phyloP scores from a whole-genome alignment of 2,888 invertebrate genomes.

The Erannis defoliaria region DNA sequence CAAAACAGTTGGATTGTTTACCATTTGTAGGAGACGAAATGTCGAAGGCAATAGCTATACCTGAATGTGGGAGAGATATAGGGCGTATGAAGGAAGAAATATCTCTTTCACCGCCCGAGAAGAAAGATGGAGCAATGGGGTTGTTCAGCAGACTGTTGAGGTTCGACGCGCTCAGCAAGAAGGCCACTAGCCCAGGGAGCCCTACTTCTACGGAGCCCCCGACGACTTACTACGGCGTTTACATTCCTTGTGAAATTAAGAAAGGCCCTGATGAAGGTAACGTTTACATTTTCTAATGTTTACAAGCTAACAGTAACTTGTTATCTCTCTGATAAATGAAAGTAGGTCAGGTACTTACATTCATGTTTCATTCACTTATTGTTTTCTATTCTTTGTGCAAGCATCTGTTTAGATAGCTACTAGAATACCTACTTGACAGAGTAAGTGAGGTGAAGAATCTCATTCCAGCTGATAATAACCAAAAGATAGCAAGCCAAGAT shows the following conservation, averaged over 20 bases:
- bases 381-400: slow-evolving; percentile 19
- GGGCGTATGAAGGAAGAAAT: slow-evolving; percentile 74
- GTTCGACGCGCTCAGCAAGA: slow-evolving; percentile 71
- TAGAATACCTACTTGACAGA: background rate
- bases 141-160: slow-evolving; percentile 74
- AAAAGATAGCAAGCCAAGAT: too few species aligned
- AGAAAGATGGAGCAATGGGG: slow-evolving; percentile 74
- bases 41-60: slow-evolving; percentile 79
- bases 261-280: slow-evolving; percentile 83
- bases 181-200: slow-evolving; percentile 60
- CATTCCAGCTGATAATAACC: background rate
- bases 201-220: slow-evolving; percentile 68
- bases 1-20: slow-evolving; percentile 79
- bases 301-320: slow-evolving; percentile 28
- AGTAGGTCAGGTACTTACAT: slow-evolving; percentile 47
- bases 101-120: slow-evolving; percentile 72
- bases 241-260: slow-evolving; percentile 84
- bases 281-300: slow-evolving; percentile 24
- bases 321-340: slow-evolving; percentile 40
- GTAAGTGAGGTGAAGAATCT: background rate
- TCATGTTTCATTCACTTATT: slow-evolving; percentile 35
- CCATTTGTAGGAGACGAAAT: slow-evolving; percentile 71
- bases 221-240: slow-evolving; percentile 80
- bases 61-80: slow-evolving; percentile 75
- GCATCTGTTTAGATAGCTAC: background rate